Evolutionary conservation across 2,888 invertebrate genomes (phyloP).

Genomic region (Morinoia aosen): DNA sequence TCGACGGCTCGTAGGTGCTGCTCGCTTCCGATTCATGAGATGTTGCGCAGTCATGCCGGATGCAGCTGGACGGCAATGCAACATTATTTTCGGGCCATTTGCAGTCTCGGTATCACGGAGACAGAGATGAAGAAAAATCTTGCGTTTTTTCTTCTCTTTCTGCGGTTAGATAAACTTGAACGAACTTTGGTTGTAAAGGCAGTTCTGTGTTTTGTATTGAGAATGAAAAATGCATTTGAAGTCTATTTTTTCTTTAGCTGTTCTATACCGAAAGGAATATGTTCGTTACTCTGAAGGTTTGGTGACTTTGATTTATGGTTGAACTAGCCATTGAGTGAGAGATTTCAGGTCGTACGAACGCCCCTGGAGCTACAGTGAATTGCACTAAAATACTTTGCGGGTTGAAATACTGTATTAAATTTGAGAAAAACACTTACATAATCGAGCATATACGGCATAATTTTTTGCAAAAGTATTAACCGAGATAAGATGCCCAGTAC

Average conservation of each 20-base stretch:
- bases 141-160: neutral
- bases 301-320: neutral
- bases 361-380: neutral
- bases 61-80: slow-evolving; percentile 15
- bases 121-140: neutral
- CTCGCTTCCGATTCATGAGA: neutral
- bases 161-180: neutral
- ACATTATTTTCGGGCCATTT: neutral
- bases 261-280: no score
- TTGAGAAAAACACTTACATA: neutral
- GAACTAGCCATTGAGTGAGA: neutral
- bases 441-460: neutral
- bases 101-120: neutral
- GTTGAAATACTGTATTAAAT: no score
- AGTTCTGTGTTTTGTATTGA: neutral
- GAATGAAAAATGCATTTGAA: no score
- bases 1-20: neutral
- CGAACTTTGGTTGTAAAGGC: neutral
- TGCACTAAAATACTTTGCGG: neutral
- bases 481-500: neutral
- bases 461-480: neutral
- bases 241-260: no score
- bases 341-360: neutral
- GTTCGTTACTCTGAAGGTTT: neutral
- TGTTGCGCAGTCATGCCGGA: slow-evolving; percentile 1